Evolutionary conservation across 2,113 vertebrate genomes (phyloP).

Genomic region (Clupea harengus): DNA sequence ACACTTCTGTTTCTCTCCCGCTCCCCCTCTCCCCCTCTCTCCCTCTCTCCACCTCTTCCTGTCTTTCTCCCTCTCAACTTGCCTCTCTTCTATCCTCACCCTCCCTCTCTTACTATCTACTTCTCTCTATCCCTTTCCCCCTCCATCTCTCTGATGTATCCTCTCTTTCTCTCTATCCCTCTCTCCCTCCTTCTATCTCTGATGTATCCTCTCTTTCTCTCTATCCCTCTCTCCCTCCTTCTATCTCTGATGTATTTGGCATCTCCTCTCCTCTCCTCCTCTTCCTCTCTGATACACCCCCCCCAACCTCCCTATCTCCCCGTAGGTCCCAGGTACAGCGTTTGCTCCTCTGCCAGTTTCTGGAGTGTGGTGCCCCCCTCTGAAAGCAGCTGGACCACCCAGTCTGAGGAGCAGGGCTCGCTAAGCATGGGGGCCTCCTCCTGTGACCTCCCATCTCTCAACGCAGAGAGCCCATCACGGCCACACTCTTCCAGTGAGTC

Average conservation of each 20-base stretch:
- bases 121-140: not conserved
- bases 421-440: constrained; percentile 50
- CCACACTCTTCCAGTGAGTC: constrained; percentile 51
- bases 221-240: not conserved
- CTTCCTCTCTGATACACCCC: not conserved
- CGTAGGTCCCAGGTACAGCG: constrained; percentile 46
- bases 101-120: not conserved
- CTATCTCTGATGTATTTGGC: no score
- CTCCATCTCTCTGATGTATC: not conserved
- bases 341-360: constrained; percentile 54
- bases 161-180: not conserved
- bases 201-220: not conserved
- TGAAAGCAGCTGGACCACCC: constrained; percentile 54
- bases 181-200: not conserved
- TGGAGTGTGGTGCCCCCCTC: constrained; percentile 52
- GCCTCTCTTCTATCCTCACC: not conserved
- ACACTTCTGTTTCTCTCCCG: not conserved
- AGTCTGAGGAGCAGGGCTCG: constrained; percentile 53
- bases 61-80: not conserved
- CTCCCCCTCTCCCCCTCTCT: not conserved
- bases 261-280: not conserved
- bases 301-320: not conserved
- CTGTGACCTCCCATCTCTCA: constrained; percentile 52
- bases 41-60: not conserved
- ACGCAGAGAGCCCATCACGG: constrained; percentile 46